phyloP scores from a whole-genome alignment of 2,797 vertebrate species.

The Alosa sapidissima region DNA sequence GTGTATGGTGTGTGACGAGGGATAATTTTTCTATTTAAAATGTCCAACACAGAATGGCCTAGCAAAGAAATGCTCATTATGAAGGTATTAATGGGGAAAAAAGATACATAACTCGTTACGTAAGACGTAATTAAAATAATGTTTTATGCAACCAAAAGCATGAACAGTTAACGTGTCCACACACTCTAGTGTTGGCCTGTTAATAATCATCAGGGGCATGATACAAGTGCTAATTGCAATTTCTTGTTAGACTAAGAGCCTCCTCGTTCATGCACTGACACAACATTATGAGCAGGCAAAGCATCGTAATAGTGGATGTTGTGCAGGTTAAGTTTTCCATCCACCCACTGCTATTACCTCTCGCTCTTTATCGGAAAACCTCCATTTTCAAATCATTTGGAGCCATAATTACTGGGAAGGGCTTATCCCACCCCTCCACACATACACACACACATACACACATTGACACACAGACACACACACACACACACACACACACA shows the following conservation, averaged over 20 bases:
- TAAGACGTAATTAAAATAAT: background rate
- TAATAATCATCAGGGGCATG: background rate
- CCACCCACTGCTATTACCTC: background rate
- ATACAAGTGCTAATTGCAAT: background rate
- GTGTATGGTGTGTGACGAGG: background rate
- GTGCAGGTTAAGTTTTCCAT: background rate
- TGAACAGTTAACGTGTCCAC: background rate
- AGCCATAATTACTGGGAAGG: constrained; percentile 19
- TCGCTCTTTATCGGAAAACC: constrained; percentile 2
- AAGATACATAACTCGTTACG: background rate
- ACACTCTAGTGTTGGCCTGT: background rate
- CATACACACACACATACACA: background rate
- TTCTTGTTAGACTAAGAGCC: background rate
- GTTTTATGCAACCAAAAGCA: background rate
- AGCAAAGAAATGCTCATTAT: background rate
- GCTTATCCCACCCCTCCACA: constrained; percentile 4
- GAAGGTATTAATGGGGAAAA: background rate
- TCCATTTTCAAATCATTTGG: constrained; percentile 17
- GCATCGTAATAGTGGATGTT: background rate
- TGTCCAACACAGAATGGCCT: background rate
- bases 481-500: background rate
- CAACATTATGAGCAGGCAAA: background rate
- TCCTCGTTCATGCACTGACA: background rate
- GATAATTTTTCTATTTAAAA: background rate
- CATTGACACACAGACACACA: background rate